phyloP scores from a whole-genome alignment of 2,888 invertebrate species.

The Tricholauxania praeusta region DNA sequence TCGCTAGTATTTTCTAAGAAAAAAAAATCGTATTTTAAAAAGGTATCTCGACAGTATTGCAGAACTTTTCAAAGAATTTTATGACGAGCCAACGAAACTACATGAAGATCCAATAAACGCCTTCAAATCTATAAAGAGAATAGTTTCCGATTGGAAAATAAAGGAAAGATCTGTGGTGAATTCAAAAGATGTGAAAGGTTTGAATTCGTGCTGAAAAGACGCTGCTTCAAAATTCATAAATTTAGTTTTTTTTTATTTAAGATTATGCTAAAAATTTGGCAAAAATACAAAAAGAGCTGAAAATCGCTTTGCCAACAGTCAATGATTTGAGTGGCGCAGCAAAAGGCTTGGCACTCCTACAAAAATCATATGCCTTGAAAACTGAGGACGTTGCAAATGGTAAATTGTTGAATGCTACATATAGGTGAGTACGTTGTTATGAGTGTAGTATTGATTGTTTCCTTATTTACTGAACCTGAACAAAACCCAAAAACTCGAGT shows the following conservation, averaged over 20 bases:
- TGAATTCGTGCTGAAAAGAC: background rate
- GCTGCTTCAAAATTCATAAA: background rate
- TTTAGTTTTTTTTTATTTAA: background rate
- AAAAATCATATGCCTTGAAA: conserved; percentile 88
- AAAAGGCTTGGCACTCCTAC: conserved; percentile 87
- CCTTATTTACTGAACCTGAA: no score
- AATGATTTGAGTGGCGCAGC: conserved; percentile 94
- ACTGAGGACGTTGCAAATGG: conserved; percentile 85
- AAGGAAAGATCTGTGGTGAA: conserved; percentile 44
- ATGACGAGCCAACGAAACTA: conserved; percentile 32
- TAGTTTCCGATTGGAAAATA: conserved; percentile 53
- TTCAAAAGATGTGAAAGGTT: conserved; percentile 34
- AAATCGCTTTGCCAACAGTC: conserved; percentile 62
- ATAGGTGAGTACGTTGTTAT: conserved; percentile 67
- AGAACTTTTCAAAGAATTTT: conserved; percentile 30
- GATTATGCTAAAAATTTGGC: background rate
- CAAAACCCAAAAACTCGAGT: no score
- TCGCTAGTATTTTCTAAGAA: no score
- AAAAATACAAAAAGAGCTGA: background rate
- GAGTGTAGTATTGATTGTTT: no score
- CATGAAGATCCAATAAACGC: conserved; percentile 54
- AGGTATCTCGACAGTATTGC: conserved; percentile 41
- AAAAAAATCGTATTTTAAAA: no score
- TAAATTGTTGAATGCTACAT: conserved; percentile 79
- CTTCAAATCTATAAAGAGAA: conserved; percentile 49